Conservation (phyloP, 2,113 vertebrate species). For the Loxodonta africana region DNA sequence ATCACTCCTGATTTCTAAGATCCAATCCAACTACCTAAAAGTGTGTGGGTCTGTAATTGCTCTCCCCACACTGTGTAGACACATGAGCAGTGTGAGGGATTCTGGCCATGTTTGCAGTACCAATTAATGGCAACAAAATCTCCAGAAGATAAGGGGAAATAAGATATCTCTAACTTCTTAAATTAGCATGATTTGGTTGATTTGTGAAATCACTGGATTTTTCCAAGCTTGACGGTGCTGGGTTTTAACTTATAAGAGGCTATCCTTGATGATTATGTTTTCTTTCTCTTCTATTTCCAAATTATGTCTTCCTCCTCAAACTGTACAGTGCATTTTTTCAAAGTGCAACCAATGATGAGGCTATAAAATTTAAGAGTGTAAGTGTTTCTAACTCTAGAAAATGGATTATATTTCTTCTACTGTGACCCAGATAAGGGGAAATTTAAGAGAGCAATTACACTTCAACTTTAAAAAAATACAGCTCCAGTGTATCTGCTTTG, state of each 20-base stretch:
- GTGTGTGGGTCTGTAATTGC: not conserved
- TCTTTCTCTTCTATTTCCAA: constrained; percentile 27
- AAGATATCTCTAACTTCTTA: not conserved
- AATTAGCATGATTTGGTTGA: not conserved
- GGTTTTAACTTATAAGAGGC: not conserved
- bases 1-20: not conserved
- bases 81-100: not conserved
- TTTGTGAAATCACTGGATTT: constrained; percentile 22
- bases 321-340: not conserved
- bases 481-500: not conserved
- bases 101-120: not conserved
- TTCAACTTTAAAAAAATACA: constrained; percentile 30
- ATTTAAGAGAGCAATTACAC: not conserved
- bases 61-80: not conserved
- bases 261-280: not conserved
- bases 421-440: constrained; percentile 40
- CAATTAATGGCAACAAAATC: not conserved
- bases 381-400: constrained; percentile 45
- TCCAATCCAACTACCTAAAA: not conserved
- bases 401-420: constrained; percentile 28
- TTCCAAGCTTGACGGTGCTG: not conserved
- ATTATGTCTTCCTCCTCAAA: constrained; percentile 29
- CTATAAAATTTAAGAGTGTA: constrained; percentile 40
- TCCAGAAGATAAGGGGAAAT: not conserved
- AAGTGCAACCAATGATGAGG: constrained; percentile 17